Conservation (phyloP, 2,113 vertebrate genomes). For the Pangasianodon gigas region DNA sequence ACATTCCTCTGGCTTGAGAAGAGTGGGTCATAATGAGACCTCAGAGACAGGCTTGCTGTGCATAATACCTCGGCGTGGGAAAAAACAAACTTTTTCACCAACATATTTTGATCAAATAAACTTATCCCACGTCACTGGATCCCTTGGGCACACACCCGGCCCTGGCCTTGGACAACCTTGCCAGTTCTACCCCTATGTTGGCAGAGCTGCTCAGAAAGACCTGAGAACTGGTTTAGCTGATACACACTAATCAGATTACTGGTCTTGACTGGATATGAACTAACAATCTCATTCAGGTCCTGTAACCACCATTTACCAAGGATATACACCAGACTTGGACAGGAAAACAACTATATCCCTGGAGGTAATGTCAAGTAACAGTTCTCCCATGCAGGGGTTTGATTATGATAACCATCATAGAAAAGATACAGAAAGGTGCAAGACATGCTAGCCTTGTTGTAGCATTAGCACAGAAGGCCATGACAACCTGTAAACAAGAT, state of each 20-base stretch:
- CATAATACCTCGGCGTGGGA: background rate
- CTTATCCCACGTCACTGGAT: background rate
- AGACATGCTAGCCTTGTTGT: background rate
- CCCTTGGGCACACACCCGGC: background rate
- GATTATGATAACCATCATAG: background rate
- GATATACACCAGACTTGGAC: background rate
- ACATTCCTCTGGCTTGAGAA: conserved; percentile 12
- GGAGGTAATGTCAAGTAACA: background rate
- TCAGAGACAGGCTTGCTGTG: background rate
- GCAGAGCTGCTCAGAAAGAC: background rate
- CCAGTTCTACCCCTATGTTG: background rate
- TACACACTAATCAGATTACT: background rate
- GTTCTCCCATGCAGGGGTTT: background rate
- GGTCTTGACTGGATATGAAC: background rate
- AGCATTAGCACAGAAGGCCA: background rate
- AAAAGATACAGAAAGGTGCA: background rate
- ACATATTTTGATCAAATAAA: background rate
- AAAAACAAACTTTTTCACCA: background rate
- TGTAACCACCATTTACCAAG: background rate
- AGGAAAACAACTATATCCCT: background rate
- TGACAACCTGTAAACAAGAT: background rate
- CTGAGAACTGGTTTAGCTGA: background rate
- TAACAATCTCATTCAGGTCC: background rate
- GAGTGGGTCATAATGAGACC: background rate
- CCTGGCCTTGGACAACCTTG: background rate